These are phyloP conservation scores for Etheostoma perlongum DNA, from an alignment of 2,797 vertebrate genomes.

Conservation along the genomic window DNA sequence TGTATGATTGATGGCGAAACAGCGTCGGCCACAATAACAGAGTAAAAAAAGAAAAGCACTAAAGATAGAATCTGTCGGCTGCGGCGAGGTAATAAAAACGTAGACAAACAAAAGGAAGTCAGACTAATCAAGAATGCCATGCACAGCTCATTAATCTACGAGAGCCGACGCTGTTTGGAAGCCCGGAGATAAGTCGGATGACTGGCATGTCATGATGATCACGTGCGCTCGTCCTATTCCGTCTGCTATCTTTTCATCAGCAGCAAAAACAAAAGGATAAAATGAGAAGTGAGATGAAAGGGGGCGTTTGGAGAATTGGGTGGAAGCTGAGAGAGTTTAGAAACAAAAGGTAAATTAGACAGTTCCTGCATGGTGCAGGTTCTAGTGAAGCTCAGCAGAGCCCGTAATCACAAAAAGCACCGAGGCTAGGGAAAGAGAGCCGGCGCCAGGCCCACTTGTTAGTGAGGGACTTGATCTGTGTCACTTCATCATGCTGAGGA, in stretches of 20 bases:
- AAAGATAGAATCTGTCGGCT: conserved; percentile 65
- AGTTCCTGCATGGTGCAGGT: conserved; percentile 20
- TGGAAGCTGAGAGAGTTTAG: conserved; percentile 16
- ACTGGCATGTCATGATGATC: conserved; percentile 51
- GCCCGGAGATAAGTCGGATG: conserved; percentile 67
- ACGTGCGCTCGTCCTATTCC: conserved; percentile 42
- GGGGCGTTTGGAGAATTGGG: conserved; percentile 25
- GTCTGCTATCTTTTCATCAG: conserved; percentile 67
- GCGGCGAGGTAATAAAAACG: conserved; percentile 69
- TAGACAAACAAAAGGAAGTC: conserved; percentile 74
- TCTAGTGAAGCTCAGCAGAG: conserved; percentile 32
- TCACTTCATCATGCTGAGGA: conserved; percentile 34
- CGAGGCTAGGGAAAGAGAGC: neutral
- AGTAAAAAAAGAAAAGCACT: conserved; percentile 45
- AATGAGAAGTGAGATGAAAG: conserved; percentile 63
- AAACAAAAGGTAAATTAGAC: conserved; percentile 63
- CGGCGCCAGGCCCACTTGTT: conserved; percentile 27
- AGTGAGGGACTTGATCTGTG: conserved; percentile 37
- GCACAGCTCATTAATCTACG: conserved; percentile 77
- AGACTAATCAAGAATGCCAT: conserved; percentile 74
- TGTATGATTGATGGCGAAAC: conserved; percentile 77
- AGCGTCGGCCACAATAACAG: conserved; percentile 64
- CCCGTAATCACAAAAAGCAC: neutral
- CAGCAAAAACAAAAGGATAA: conserved; percentile 63
- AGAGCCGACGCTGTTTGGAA: conserved; percentile 44